Evolutionary conservation across 2,113 vertebrate species (phyloP).

Genomic region (Girardinichthys multiradiatus): DNA sequence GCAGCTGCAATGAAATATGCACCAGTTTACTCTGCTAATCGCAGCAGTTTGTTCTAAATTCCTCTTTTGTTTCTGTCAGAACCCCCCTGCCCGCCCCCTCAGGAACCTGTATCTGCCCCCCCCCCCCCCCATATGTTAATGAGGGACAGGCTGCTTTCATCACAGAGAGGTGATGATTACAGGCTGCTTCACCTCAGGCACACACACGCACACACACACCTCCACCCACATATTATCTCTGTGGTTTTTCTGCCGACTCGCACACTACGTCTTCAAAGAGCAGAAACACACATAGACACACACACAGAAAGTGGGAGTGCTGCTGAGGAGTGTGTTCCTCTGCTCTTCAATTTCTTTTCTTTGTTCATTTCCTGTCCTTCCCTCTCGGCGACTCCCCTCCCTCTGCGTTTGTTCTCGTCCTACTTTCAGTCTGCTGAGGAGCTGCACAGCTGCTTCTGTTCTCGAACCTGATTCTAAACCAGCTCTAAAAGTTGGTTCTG

Average conservation of each 20-base stretch:
- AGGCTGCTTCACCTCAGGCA: conserved; percentile 63
- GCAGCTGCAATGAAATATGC: conserved; percentile 35
- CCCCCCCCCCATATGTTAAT: conserved; percentile 56
- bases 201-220: conserved; percentile 21
- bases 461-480: accelerated
- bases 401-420: conserved; percentile 29
- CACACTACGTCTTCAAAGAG: conserved; percentile 51
- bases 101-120: not conserved
- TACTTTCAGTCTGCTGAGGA: conserved; percentile 45
- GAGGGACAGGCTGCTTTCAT: conserved; percentile 60
- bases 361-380: conserved; percentile 54
- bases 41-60: conserved; percentile 43
- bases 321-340: conserved; percentile 27
- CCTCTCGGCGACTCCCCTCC: conserved; percentile 11
- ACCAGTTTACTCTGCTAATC: conserved; percentile 51
- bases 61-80: conserved; percentile 36
- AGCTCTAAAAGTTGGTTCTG: not conserved
- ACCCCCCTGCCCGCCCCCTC: not conserved
- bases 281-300: conserved; percentile 30
- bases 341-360: conserved; percentile 39
- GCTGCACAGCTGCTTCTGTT: not conserved
- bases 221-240: conserved; percentile 47
- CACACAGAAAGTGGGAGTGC: not conserved
- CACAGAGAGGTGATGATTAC: conserved; percentile 67
- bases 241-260: conserved; percentile 53